phyloP scores from a whole-genome alignment of 2,888 invertebrate genomes.

The Tyria jacobaeae region DNA sequence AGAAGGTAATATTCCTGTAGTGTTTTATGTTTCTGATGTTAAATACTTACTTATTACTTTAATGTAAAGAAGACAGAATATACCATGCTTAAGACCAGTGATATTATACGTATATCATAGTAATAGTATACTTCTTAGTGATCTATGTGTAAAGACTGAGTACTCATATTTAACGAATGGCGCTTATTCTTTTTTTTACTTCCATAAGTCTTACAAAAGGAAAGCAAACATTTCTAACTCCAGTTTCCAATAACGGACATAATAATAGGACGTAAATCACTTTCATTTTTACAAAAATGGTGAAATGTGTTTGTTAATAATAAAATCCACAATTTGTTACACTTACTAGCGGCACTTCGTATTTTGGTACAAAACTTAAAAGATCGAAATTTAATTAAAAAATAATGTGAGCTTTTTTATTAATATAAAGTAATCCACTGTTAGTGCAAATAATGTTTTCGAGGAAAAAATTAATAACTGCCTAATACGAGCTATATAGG shows the following conservation, averaged over 20 bases:
- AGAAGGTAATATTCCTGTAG: too few relatives aligned
- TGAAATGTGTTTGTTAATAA: constrained; percentile 8
- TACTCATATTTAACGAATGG: too few relatives aligned
- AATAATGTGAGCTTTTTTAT: neutral
- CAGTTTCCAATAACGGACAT: constrained; percentile 3
- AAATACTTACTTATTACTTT: too few relatives aligned
- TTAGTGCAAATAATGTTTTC: neutral
- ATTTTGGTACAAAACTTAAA: neutral
- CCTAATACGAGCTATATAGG: too few relatives aligned
- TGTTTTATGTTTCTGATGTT: too few relatives aligned
- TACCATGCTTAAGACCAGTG: too few relatives aligned
- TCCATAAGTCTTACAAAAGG: neutral
- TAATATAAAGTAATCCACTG: neutral
- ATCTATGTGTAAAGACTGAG: too few relatives aligned
- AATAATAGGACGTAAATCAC: too few relatives aligned
- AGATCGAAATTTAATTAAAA: constrained; percentile 15
- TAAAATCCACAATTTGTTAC: neutral
- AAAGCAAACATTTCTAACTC: neutral
- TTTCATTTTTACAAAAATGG: constrained; percentile 11
- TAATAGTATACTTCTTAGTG: too few relatives aligned
- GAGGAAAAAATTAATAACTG: too few relatives aligned
- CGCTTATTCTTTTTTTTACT: neutral
- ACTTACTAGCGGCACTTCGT: neutral
- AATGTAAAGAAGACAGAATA: too few relatives aligned
- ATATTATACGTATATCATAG: too few relatives aligned